Evolutionary conservation across 1,140 invertebrate genomes (phyloP), one percentile per base, ranked within the genome.

Genomic region (Nilaparvata lugens): DNA sequence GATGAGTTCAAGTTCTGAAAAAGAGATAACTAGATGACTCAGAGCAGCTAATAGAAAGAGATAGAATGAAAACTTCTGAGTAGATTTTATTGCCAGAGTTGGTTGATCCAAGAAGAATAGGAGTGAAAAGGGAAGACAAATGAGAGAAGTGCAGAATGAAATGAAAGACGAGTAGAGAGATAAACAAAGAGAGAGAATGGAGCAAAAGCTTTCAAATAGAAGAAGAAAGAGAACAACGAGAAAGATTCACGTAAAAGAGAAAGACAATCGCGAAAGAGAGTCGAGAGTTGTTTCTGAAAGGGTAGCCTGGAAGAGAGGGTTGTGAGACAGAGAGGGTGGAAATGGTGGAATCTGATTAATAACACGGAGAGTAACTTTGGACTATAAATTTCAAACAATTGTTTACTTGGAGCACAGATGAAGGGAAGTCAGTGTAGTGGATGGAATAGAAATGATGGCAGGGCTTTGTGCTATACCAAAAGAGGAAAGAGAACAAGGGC

Each of bases 361-460:
- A 54, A 25, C 18, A 31, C 35, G 25, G 24, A 54, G 35, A 54
- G 52, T 31, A 54, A 54, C 35, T 54, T 51, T 25, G 24, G 48
- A 23, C 24, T 54, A 25, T 54, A 54, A 35, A 16, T 54, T 54
- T 54, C 25, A 54, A 25, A 25, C 52, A 19, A 35, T 51, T 35
- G 25, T 54, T 25, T 51, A 25, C 48, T 51, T 9, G 19, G 24
- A 25, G 19, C 24, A 51, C 19, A 51, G 24, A 51, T 51, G 19
- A 23, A 51, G 24, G 24, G 48, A 23, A 23, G 24, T 51, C 24
- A 51, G 19, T 23, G 24, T 25, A 23, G 48, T 23, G 21, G 24
- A 23, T 23, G 6, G 21, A 23, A 51, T 25, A 23, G 48, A 51
- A 51, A 51, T 51, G 21, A 51, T 25, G 21, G 24, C 21, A 51